Conservation (phyloP, 2,797 vertebrate genomes). For the Hydrocynus forskahlii region DNA sequence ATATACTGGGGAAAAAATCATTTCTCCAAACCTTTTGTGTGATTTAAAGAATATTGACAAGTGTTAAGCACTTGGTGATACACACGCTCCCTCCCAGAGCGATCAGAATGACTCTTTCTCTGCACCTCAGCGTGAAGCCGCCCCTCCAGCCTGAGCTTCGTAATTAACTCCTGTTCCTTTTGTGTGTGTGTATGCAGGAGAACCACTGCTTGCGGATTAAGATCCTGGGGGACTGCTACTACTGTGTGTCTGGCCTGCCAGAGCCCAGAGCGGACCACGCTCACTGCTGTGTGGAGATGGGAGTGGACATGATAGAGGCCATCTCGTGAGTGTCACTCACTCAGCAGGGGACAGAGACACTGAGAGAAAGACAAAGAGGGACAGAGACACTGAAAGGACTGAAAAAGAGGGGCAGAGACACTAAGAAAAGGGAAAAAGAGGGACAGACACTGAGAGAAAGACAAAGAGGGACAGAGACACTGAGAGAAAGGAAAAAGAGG, state of each 20-base stretch:
- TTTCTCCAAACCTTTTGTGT: neutral
- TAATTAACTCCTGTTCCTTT: slow-evolving; percentile 43
- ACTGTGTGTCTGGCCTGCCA: slow-evolving; percentile 93
- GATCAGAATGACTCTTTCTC: slow-evolving; percentile 36
- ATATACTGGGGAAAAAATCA: neutral
- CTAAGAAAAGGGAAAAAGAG: too few species aligned
- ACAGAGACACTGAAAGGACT: neutral
- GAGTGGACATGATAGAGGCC: slow-evolving; percentile 97
- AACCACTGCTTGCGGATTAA: slow-evolving; percentile 97
- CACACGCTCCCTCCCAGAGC: slow-evolving; percentile 27
- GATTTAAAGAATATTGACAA: slow-evolving; percentile 33
- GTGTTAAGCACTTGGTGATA: slow-evolving; percentile 35
- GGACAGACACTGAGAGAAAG: too few species aligned
- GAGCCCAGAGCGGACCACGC: slow-evolving; percentile 94
- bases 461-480: neutral
- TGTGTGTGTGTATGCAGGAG: slow-evolving; percentile 76
- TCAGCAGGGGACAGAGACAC: slow-evolving; percentile 7
- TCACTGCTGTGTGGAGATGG: slow-evolving; percentile 98
- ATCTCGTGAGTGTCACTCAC: slow-evolving; percentile 86
- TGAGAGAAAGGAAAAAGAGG: neutral
- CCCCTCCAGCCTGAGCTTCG: slow-evolving; percentile 37
- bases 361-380: neutral
- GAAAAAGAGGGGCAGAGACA: neutral
- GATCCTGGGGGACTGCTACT: slow-evolving; percentile 97
- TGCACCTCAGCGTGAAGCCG: slow-evolving; percentile 46